These are phyloP conservation scores for Clistopyga incitator DNA, from an alignment of 2,888 invertebrate species.

Conservation along the genomic window DNA sequence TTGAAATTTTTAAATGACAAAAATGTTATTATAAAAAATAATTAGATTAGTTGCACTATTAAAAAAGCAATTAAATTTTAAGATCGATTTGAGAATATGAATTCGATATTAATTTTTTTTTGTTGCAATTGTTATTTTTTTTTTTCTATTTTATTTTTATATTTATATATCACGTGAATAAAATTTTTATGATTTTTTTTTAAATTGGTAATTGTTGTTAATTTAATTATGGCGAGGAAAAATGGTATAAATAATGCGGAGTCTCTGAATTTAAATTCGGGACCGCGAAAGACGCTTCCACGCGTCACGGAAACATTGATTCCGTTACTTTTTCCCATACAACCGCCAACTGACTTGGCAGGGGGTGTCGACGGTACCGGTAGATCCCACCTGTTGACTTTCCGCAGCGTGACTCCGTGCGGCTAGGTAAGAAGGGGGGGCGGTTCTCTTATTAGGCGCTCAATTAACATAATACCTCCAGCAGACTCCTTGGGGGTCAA, in stretches of 20 bases:
- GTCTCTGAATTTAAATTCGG: constrained; percentile 6
- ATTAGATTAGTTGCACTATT: too few species aligned
- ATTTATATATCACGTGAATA: too few species aligned
- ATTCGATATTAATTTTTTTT: too few species aligned
- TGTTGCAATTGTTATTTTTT: too few species aligned
- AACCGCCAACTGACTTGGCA: constrained; percentile 82
- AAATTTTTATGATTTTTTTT: too few species aligned
- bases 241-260: neutral
- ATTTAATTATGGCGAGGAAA: neutral
- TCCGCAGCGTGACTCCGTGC: constrained; percentile 78
- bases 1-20: too few species aligned
- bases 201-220: too few species aligned
- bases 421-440: constrained; percentile 42
- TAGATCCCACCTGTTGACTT: constrained; percentile 84
- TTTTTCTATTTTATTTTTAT: too few species aligned
- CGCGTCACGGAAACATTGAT: constrained; percentile 75
- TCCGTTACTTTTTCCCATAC: constrained; percentile 84
- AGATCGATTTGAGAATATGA: too few species aligned
- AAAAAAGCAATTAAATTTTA: too few species aligned
- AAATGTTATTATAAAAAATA: too few species aligned
- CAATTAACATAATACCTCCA: constrained; percentile 72
- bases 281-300: constrained; percentile 36
- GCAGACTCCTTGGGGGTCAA: constrained; percentile 59
- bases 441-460: constrained; percentile 71
- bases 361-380: constrained; percentile 77